A percentile compares a stretch with the other conserved stretches of the same genome.
These are phyloP conservation scores for Cyanoramphus novaezelandiae DNA, from an alignment of 2,113 vertebrate genomes.

Conservation along the genomic window DNA sequence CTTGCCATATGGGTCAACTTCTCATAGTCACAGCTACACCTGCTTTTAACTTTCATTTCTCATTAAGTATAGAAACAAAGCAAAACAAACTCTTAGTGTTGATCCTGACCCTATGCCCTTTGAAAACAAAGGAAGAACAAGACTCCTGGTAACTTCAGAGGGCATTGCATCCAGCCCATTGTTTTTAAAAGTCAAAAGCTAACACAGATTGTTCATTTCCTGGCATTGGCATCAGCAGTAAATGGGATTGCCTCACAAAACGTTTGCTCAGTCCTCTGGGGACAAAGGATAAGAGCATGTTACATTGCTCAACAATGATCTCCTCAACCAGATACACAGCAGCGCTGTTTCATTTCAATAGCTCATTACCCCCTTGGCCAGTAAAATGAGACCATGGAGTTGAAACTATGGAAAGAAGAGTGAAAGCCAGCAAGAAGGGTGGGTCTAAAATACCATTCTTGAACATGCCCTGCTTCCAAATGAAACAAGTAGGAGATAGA, in stretches of 20 bases:
- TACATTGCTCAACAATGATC: slow-evolving; percentile 53
- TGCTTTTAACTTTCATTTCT: slow-evolving; percentile 36
- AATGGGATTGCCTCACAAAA: slow-evolving; percentile 58
- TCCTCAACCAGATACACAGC: slow-evolving; percentile 22
- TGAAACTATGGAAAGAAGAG: slow-evolving; percentile 7
- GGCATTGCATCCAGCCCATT: slow-evolving; percentile 49
- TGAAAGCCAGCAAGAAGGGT: slow-evolving; percentile 1
- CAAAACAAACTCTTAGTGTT: not conserved
- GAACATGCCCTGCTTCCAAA: not conserved
- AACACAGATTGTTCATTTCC: slow-evolving; percentile 64
- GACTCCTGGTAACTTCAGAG: slow-evolving; percentile 54
- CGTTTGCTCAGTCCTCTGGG: slow-evolving; percentile 44
- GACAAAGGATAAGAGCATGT: slow-evolving; percentile 55
- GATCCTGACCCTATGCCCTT: slow-evolving; percentile 6
- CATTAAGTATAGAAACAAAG: slow-evolving; percentile 10
- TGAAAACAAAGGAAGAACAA: slow-evolving; percentile 49
- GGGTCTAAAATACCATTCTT: not conserved
- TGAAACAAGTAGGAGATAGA: not conserved
- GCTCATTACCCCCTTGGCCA: slow-evolving; percentile 17
- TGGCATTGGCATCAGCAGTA: slow-evolving; percentile 55
- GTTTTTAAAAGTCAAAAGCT: slow-evolving; percentile 62
- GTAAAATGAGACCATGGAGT: not conserved
- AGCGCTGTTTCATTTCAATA: slow-evolving; percentile 24
- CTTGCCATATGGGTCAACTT: not conserved
- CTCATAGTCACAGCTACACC: not conserved